Conservation (phyloP, 2,888 invertebrate species). For the Slavum lentiscoides region DNA sequence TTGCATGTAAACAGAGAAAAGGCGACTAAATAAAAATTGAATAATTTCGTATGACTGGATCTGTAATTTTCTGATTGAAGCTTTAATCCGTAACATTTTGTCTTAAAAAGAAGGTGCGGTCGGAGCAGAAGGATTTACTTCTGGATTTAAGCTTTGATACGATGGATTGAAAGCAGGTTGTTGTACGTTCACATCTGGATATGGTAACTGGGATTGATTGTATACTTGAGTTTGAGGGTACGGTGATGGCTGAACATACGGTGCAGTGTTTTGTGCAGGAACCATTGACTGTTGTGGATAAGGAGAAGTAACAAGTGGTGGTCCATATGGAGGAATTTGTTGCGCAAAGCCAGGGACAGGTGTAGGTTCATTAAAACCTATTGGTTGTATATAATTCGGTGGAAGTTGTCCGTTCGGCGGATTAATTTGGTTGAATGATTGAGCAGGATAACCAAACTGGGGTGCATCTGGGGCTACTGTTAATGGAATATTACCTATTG, state of each 20-base stretch:
- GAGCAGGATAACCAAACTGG: constrained; percentile 28
- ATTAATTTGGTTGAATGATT: constrained; percentile 1
- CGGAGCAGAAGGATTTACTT: constrained; percentile 51
- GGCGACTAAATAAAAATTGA: no score
- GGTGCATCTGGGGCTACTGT: constrained; percentile 41
- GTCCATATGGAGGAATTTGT: constrained; percentile 17
- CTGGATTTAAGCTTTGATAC: neutral
- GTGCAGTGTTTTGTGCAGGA: neutral
- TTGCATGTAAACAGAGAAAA: no score
- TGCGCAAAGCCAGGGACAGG: constrained; percentile 28
- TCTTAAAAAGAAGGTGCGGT: constrained; percentile 56
- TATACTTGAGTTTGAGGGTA: constrained; percentile 28
- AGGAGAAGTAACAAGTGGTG: neutral
- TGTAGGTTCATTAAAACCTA: constrained; percentile 28
- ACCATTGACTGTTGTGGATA: constrained; percentile 24
- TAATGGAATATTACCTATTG: constrained; percentile 54
- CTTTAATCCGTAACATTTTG: no score
- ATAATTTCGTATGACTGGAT: no score
- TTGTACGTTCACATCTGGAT: constrained; percentile 17
- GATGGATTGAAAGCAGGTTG: constrained; percentile 38
- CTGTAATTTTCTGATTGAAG: no score
- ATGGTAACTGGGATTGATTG: constrained; percentile 27
- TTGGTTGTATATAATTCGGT: constrained; percentile 10
- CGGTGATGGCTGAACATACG: constrained; percentile 10
- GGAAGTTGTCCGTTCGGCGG: constrained; percentile 6